Conservation (phyloP, 2,113 vertebrate species). For the Rafetus swinhoei region DNA sequence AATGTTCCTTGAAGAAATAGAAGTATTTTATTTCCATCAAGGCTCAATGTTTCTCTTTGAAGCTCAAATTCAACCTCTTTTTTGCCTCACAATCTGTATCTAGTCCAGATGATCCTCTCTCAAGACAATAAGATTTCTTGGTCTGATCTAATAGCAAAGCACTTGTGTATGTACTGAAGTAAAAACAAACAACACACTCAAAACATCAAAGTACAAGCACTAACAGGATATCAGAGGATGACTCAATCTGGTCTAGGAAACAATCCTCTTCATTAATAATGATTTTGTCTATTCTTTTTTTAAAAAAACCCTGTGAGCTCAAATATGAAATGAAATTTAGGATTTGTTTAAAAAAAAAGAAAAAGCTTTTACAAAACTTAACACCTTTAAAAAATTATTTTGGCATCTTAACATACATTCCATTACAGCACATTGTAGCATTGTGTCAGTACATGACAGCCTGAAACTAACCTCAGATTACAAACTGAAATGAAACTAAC, state of each 20-base stretch:
- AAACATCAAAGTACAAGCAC: conserved; percentile 58
- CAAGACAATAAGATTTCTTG: background rate
- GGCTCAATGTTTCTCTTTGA: conserved; percentile 46
- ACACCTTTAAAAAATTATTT: background rate
- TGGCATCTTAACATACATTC: background rate
- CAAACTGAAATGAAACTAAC: background rate
- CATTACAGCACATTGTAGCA: background rate
- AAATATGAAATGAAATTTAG: background rate
- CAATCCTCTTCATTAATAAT: conserved; percentile 21
- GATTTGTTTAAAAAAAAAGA: background rate
- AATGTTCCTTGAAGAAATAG: background rate
- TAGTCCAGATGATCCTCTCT: conserved; percentile 25
- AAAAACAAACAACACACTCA: conserved; percentile 33
- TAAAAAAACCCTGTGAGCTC: background rate
- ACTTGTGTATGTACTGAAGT: conserved; percentile 23
- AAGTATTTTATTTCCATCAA: conserved; percentile 8
- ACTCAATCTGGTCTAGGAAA: conserved; percentile 23
- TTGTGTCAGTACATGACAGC: background rate
- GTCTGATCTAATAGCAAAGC: conserved; percentile 31
- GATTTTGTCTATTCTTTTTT: background rate
- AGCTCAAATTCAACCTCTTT: conserved; percentile 20
- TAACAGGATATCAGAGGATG: conserved; percentile 5
- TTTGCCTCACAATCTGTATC: conserved; percentile 23
- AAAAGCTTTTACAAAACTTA: background rate
- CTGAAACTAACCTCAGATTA: background rate